Conservation (phyloP, 2,113 vertebrate genomes). For the Oryctolagus cuniculus region DNA sequence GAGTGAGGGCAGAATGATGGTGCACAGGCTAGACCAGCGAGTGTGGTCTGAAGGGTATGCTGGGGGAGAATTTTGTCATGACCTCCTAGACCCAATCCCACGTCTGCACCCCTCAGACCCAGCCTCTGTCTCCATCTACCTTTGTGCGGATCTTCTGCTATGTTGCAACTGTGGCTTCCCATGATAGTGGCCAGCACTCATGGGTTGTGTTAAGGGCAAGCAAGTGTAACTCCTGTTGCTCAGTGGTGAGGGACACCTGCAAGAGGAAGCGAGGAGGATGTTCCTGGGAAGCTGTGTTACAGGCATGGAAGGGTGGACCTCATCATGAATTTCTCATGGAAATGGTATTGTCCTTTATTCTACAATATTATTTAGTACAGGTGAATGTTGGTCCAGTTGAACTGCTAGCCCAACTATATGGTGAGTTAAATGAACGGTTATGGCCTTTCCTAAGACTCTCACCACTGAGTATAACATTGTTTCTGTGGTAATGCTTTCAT, state of each 20-base stretch:
- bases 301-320: neutral
- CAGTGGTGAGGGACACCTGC: neutral
- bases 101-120: neutral
- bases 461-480: slow-evolving; percentile 37
- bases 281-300: slow-evolving; percentile 9
- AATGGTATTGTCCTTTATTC: neutral
- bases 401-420: slow-evolving; percentile 28
- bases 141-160: neutral
- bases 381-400: slow-evolving; percentile 52
- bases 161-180: neutral
- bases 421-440: slow-evolving; percentile 20
- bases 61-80: neutral
- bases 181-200: neutral
- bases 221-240: neutral
- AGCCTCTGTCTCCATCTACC: neutral
- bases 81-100: neutral
- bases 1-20: neutral
- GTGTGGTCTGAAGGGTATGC: neutral
- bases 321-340: neutral
- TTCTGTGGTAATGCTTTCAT: slow-evolving; percentile 50
- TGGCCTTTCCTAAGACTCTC: slow-evolving; percentile 44
- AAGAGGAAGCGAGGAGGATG: slow-evolving; percentile 1
- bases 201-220: slow-evolving; percentile 11
- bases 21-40: neutral
- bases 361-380: slow-evolving; percentile 53